Evolutionary conservation across 2,113 vertebrate species (phyloP).

Genomic region (Callorhinus ursinus): DNA sequence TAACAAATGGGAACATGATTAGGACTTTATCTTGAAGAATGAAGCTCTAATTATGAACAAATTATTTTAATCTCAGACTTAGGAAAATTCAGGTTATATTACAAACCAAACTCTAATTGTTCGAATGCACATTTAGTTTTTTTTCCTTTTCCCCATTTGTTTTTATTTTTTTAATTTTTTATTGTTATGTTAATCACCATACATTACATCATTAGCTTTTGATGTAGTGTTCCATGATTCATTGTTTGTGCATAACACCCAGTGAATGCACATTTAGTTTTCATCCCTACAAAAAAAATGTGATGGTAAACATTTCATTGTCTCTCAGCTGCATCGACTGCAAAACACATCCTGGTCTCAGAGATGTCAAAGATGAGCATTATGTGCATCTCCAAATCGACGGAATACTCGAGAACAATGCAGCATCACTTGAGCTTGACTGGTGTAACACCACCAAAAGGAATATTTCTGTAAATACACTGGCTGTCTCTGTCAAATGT

Average conservation of each 20-base stretch:
- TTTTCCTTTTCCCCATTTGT: no score
- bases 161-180: no score
- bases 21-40: background rate
- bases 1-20: slow-evolving; percentile 5
- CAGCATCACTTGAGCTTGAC: background rate
- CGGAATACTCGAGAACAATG: background rate
- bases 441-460: background rate
- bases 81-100: background rate
- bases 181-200: no score
- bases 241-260: no score
- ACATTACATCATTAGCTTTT: no score
- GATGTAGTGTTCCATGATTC: no score
- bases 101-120: background rate
- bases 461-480: background rate
- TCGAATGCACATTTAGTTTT: background rate
- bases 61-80: background rate
- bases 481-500: background rate
- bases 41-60: background rate
- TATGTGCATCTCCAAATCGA: background rate
- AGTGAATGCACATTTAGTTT: background rate
- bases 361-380: slow-evolving; percentile 18
- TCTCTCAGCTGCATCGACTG: background rate
- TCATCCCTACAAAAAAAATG: background rate
- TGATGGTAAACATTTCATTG: background rate
- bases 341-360: slow-evolving; percentile 7